Base-by-base conservation (phyloP, 1,140 invertebrate species). In the Polypedilum pembai region DNA sequence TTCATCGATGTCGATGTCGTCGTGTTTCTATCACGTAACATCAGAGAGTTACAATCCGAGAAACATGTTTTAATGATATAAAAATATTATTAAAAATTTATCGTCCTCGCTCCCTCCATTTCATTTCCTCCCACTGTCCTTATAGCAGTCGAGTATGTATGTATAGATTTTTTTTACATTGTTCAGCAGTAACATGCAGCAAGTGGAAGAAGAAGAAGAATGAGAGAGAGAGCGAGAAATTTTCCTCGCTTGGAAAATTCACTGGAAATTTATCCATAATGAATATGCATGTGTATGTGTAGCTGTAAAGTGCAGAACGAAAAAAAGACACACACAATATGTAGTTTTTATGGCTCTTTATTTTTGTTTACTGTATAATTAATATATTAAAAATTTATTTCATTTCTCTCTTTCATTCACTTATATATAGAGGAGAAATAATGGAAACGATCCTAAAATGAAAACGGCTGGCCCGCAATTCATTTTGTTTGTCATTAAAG, bases 291-390 rank as follows among this genome's bases (percentile, higher is more conserved):
- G 65, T 69, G 65, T 69, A 18, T 18, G 65, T 69, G 65, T 18
- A 10, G 17, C n/a, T 56, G 2, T 56, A 15, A 17, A 56, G 45
- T 15, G 45, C 10, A 17, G 17, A 21, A 69, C 3, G 18, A 3
- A 18, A 7, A 18, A 21, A 69, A 8, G 8, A 21, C 18, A 18
- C 20, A 8, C 17, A 18, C 17, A 18, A 69, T 69, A 69, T 69
- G 17, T 69, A 17, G 65, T 66, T 66, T 20, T 69, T 21, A 69
- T 69, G 8, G 20, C 20, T 69, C 17, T 18, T 69, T n/a, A 10
- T 69, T 8, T 69, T 69, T 69, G 65, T 69, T 69, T 69, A 69
- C 65, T 69, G 65, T 69, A 69, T 69, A 69, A 69, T 69, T 69
- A 69, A 69, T 69, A 20, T 69, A 69, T 69, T 69, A 69, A 69